Evolutionary conservation across 2,113 vertebrate species (phyloP).

Genomic region (Hyperopisus bebe): DNA sequence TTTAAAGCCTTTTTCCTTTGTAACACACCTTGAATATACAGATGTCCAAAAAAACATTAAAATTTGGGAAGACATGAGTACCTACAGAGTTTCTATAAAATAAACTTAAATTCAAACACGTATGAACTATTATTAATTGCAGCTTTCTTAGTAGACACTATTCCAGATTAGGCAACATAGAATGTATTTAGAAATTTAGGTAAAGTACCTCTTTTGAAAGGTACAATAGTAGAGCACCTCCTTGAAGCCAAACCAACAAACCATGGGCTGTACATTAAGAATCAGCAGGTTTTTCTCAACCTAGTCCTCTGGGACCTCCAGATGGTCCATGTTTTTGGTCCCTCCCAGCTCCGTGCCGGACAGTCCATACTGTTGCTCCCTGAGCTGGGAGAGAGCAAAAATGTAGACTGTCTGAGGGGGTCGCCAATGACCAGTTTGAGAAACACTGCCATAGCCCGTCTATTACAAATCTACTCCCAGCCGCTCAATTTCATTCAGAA

Average conservation of each 20-base stretch:
- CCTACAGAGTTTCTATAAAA: background rate
- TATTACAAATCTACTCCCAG: slow-evolving; percentile 66
- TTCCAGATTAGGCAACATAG: background rate
- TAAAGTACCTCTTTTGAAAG: background rate
- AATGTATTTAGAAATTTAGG: background rate
- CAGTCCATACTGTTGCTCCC: background rate
- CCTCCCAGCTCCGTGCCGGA: background rate
- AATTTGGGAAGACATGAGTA: background rate
- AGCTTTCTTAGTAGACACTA: background rate
- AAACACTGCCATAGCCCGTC: background rate
- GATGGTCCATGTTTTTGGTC: background rate
- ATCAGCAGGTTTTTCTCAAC: background rate
- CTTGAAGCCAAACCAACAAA: background rate
- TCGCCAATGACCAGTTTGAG: background rate
- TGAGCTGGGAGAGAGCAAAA: background rate
- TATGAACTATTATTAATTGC: background rate
- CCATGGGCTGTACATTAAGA: background rate
- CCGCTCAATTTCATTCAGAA: slow-evolving; percentile 69
- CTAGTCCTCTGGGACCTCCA: background rate
- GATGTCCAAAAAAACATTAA: background rate
- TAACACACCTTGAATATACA: background rate
- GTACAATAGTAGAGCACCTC: background rate
- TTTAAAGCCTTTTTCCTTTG: background rate
- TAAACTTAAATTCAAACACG: background rate
- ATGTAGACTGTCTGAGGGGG: background rate